Conservation (phyloP, 53 echinoderm and acorn worm species). For the Henricia sp. region DNA sequence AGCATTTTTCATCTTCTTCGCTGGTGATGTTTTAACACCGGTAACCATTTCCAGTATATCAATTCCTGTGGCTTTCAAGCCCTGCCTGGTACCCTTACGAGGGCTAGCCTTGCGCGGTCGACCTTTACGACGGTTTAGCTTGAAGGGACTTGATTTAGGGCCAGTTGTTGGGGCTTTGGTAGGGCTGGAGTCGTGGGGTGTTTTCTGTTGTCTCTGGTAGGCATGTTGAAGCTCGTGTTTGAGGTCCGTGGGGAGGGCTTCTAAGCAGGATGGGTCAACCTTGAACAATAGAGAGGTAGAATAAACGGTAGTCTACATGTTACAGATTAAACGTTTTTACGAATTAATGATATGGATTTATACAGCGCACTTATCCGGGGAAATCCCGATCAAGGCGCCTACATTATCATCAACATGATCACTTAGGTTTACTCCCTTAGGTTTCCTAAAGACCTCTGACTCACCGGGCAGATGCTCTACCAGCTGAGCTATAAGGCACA, state of each 20-base stretch:
- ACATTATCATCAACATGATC: too few species aligned
- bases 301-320: too few species aligned
- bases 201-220: slow-evolving; percentile 62
- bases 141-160: slow-evolving; percentile 69
- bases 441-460: too few species aligned
- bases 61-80: not conserved
- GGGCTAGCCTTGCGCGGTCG: slow-evolving; percentile 78
- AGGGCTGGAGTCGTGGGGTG: slow-evolving; percentile 8
- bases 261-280: slow-evolving; percentile 93
- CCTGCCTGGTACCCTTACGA: slow-evolving; percentile 21
- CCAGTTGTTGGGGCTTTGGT: slow-evolving; percentile 5
- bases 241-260: slow-evolving; percentile 87
- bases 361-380: too few species aligned
- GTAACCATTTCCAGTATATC: slow-evolving; percentile 48
- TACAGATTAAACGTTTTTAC: too few species aligned
- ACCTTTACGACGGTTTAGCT: slow-evolving; percentile 69
- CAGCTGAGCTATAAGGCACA: too few species aligned
- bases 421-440: too few species aligned
- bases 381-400: too few species aligned
- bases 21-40: slow-evolving; percentile 28
- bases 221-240: slow-evolving; percentile 77
- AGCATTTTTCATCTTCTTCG: not conserved
- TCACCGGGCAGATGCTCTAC: too few species aligned
- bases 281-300: too few species aligned
- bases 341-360: too few species aligned